Conservation (phyloP, 37 sponge, comb jelly and placozoan genomes). For the Trichoplax adhaerens region DNA sequence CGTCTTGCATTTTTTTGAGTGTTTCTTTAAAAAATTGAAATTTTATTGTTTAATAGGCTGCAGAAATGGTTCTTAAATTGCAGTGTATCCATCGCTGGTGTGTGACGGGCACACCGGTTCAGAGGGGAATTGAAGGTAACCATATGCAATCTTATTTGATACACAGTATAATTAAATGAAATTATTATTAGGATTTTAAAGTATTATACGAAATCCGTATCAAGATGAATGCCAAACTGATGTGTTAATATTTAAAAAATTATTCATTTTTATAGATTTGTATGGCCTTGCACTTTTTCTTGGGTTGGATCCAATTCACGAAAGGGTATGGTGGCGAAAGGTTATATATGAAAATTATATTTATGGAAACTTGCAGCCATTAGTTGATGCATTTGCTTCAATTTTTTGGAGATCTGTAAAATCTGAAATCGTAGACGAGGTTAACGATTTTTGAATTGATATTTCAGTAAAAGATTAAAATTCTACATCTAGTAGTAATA, state of each 20-base stretch:
- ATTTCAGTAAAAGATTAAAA: no score
- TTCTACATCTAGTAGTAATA: no score
- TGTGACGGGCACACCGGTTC: slow-evolving; percentile 76
- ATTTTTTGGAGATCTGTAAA: slow-evolving; percentile 63
- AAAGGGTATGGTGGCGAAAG: slow-evolving; percentile 19
- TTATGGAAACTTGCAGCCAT: slow-evolving; percentile 14
- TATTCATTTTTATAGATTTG: slow-evolving; percentile 22
- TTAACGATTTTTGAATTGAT: neutral
- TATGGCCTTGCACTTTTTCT: slow-evolving; percentile 66
- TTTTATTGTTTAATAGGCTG: slow-evolving; percentile 22
- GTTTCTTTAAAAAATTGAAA: neutral
- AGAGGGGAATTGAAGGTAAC: slow-evolving; percentile 40
- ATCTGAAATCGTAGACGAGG: slow-evolving; percentile 56
- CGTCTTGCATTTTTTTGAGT: neutral
- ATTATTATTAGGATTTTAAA: neutral
- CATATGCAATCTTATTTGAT: no score
- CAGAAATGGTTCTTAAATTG: slow-evolving; percentile 50
- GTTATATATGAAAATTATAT: slow-evolving; percentile 32
- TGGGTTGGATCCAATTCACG: slow-evolving; percentile 30
- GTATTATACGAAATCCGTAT: neutral
- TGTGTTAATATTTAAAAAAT: no score
- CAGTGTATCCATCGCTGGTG: slow-evolving; percentile 48
- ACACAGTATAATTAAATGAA: no score
- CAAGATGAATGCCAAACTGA: neutral
- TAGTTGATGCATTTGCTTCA: slow-evolving; percentile 24